A percentile compares a stretch with the other conserved stretches of the same genome.
Evolutionary conservation across 2,797 vertebrate genomes (phyloP).

Genomic region (Coilia nasus): DNA sequence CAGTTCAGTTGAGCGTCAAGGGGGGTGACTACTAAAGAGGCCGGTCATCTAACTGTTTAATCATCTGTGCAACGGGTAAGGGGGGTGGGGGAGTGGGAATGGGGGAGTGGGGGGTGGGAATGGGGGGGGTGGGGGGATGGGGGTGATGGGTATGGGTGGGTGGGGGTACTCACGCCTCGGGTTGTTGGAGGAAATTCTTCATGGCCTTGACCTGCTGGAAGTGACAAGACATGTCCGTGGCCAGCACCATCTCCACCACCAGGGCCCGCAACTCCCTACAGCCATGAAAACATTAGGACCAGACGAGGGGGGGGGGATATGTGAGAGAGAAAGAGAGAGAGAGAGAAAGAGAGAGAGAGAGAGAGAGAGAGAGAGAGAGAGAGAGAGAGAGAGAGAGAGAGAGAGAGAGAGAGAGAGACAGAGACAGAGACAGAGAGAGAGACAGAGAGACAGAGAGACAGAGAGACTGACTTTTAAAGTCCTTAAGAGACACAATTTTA

Average conservation of each 20-base stretch:
- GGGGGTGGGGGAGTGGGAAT: too few species aligned
- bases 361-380: background rate
- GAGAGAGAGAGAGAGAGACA: conserved; percentile 5
- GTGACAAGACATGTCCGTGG: conserved; percentile 97
- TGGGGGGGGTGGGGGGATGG: too few species aligned
- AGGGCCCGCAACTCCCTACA: conserved; percentile 87
- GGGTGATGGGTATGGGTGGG: background rate
- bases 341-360: background rate
- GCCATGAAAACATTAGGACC: too few species aligned
- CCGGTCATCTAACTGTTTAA: too few species aligned
- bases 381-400: background rate
- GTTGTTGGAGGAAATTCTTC: conserved; percentile 91
- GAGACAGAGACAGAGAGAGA: too few species aligned
- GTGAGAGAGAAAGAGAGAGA: too few species aligned
- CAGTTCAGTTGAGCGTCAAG: too few species aligned
- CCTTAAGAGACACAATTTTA: too few species aligned
- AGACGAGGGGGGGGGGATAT: too few species aligned
- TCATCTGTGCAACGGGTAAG: too few species aligned
- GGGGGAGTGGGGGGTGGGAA: too few species aligned
- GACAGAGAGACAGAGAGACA: background rate
- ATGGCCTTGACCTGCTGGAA: conserved; percentile 98
- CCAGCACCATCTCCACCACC: conserved; percentile 97
- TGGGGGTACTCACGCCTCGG: conserved; percentile 86
- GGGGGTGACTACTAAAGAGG: too few species aligned
- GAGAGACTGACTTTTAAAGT: background rate